These are phyloP conservation scores for Kryptolebias ocellatus DNA, from an alignment of 2,797 vertebrate species.

Conservation along the genomic window DNA sequence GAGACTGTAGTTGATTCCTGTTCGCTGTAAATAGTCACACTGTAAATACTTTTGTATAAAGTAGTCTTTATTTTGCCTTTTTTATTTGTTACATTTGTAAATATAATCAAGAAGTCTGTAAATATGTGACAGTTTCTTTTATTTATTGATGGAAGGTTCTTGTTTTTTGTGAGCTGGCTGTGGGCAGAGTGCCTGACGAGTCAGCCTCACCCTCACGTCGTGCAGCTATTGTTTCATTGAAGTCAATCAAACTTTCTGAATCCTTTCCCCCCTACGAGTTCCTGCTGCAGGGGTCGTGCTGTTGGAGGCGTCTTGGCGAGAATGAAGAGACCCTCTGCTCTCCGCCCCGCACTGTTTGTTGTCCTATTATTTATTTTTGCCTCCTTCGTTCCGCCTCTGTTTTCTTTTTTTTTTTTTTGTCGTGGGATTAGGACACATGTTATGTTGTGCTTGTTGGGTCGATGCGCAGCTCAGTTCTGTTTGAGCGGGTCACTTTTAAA, in stretches of 20 bases:
- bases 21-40: constrained; percentile 68
- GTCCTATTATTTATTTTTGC: constrained; percentile 47
- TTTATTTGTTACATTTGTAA: constrained; percentile 53
- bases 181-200: constrained; percentile 22
- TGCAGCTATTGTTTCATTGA: constrained; percentile 48
- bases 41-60: constrained; percentile 69
- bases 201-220: constrained; percentile 20
- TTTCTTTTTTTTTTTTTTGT: constrained; percentile 1
- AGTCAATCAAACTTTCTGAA: constrained; percentile 13
- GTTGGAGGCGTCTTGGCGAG: background rate
- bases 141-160: constrained; percentile 75
- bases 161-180: constrained; percentile 39
- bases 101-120: constrained; percentile 66
- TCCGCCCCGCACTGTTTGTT: constrained; percentile 4
- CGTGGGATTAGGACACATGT: constrained; percentile 12
- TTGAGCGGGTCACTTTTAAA: constrained; percentile 14
- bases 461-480: constrained; percentile 28
- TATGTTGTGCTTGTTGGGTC: constrained; percentile 1
- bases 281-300: background rate
- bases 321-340: constrained; percentile 6
- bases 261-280: background rate
- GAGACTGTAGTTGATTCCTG: constrained; percentile 34
- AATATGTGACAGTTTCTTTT: constrained; percentile 67
- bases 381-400: constrained; percentile 7
- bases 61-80: constrained; percentile 33